phyloP scores from a whole-genome alignment of 2,797 vertebrate genomes.

The Darevskia mixta region DNA sequence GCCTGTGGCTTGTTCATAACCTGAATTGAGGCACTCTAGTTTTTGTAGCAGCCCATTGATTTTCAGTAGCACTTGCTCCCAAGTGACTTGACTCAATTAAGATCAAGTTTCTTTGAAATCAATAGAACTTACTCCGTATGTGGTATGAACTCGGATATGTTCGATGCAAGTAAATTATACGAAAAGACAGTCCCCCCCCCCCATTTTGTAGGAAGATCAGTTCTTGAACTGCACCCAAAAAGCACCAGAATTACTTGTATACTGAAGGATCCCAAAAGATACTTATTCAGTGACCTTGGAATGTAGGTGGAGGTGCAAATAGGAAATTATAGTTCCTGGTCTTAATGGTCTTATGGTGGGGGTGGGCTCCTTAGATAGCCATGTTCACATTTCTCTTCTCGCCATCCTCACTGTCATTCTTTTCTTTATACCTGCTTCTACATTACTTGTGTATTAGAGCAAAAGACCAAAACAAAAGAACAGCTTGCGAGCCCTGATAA shows the following conservation, averaged over 20 bases:
- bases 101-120: neutral
- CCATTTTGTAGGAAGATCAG: neutral
- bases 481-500: too few relatives aligned
- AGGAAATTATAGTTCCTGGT: too few relatives aligned
- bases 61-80: neutral
- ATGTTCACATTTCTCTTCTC: too few relatives aligned
- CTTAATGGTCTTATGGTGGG: too few relatives aligned
- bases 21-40: neutral
- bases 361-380: too few relatives aligned
- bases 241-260: neutral
- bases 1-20: neutral
- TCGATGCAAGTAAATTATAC: neutral
- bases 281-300: neutral
- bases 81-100: neutral
- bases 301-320: neutral
- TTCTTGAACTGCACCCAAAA: neutral
- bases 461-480: too few relatives aligned
- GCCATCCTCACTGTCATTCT: too few relatives aligned
- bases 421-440: too few relatives aligned
- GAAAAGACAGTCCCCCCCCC: neutral
- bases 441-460: too few relatives aligned
- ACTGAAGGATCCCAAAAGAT: neutral
- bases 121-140: neutral
- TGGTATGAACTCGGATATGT: too few relatives aligned
- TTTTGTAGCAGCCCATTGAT: neutral